Base-by-base conservation (phyloP, 2,113 vertebrate genomes). In the Scartelaos histophorus region DNA sequence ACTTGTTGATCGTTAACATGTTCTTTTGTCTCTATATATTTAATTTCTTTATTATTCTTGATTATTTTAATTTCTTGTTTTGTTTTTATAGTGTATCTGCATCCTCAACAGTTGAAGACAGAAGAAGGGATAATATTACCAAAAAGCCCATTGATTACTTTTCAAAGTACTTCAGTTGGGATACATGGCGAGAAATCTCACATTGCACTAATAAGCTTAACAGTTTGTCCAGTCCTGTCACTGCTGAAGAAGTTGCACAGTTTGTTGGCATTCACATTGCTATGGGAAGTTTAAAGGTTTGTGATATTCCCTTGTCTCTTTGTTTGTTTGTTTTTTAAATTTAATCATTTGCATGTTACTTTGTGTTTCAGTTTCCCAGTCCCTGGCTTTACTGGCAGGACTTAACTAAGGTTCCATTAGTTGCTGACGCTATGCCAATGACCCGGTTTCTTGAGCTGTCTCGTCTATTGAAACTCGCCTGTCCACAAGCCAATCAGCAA, bases 221-320 rank as follows among this genome's bases (percentile, higher is more conserved):
- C 64, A 85, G 77, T 57, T 62, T 74, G 61, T 1, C 77, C 10
- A 72, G 77, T 1, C 67, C 81, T n/a, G 79, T 91, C 45, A 91
- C 91, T 6, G 77, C 38, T 67, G 81, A 67, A 73, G 93, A 93
- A 77, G 90, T 94, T 12, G 91, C 93, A 24, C 81, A 87, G 65
- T 93, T 92, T 84, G 90, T 94, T 58, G 94, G 93, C 71, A 92
- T 94, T 78, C 94, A 94, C 83, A 90, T 94, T 71, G 93, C 93
- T 61, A 94, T 94, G 93, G 94, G 93, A 87, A 93, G 93, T 43
- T 82, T 94, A 21, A 93, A 93, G 93, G 93, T 93, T 77, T 85
- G 92, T 85, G 15, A 53, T 76, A 57, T 34, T 35, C 0, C 69
- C 7, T 45, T 7, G 60, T 13, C 10, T 64, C 12, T 35, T 13